Evolutionary conservation across 37 sponge, comb jelly and placozoan species (phyloP).

Genomic region (Dysidea cf. avara): DNA sequence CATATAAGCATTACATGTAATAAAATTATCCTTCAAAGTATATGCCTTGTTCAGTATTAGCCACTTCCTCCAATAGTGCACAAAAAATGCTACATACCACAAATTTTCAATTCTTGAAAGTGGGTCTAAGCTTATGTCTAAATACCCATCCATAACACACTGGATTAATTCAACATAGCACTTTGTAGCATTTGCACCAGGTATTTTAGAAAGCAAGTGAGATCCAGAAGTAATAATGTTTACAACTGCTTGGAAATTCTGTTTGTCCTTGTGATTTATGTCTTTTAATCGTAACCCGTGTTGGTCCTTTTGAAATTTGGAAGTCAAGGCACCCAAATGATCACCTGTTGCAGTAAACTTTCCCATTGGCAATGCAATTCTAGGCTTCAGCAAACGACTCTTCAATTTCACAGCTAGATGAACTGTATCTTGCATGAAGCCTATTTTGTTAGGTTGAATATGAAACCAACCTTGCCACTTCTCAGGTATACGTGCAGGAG

Average conservation of each 20-base stretch:
- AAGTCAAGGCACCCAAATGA: conserved; percentile 23
- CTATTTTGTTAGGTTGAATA: conserved; percentile 19
- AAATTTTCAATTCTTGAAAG: conserved; percentile 26
- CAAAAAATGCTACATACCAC: conserved; percentile 36
- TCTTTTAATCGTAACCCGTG: too few species aligned
- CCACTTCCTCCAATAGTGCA: conserved; percentile 53
- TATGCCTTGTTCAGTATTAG: conserved; percentile 16
- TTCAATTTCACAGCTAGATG: too few species aligned
- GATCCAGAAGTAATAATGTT: background rate
- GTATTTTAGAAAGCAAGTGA: conserved; percentile 16
- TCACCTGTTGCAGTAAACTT: too few species aligned
- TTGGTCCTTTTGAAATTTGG: conserved; percentile 34
- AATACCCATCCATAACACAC: conserved; percentile 43
- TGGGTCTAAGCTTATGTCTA: conserved; percentile 28
- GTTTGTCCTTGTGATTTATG: conserved; percentile 49
- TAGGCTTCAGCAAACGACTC: too few species aligned
- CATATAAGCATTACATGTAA: conserved; percentile 54
- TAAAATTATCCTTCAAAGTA: conserved; percentile 34
- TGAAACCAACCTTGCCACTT: conserved; percentile 34
- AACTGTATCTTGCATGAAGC: conserved; percentile 56
- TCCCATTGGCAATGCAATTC: conserved; percentile 43
- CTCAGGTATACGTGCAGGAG: conserved; percentile 10
- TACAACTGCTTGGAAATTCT: conserved; percentile 40
- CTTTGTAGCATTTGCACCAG: too few species aligned
- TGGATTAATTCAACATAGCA: conserved; percentile 16